These are phyloP conservation scores for Myrmecobius fasciatus DNA, from an alignment of 2,113 vertebrate genomes.

Conservation along the genomic window DNA sequence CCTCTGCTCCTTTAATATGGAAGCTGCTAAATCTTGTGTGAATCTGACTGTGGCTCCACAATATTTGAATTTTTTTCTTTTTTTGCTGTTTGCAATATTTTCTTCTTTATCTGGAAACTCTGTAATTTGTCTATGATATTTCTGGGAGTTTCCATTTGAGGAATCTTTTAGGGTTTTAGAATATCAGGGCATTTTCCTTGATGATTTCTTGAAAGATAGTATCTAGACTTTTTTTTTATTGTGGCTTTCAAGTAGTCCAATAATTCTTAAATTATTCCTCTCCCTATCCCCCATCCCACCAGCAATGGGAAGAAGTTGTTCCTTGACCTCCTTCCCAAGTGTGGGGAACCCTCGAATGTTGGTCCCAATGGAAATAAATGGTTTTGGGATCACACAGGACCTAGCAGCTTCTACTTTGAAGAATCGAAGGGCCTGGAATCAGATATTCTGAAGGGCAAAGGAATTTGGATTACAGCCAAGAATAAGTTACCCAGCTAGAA, in stretches of 20 bases:
- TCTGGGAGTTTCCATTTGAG: not conserved
- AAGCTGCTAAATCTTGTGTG: not conserved
- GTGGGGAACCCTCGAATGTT: no score
- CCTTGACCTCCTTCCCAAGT: no score
- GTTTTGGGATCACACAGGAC: no score
- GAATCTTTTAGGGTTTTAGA: not conserved
- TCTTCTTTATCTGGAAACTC: not conserved
- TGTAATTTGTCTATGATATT: not conserved
- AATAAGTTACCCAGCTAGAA: no score
- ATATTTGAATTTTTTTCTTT: not conserved
- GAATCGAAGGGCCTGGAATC: no score
- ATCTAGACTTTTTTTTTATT: no score
- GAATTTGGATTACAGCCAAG: no score
- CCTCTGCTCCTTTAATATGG: not conserved
- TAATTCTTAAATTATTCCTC: not conserved
- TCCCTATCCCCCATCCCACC: no score
- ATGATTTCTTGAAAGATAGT: not conserved
- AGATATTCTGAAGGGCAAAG: no score
- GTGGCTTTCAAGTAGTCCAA: not conserved
- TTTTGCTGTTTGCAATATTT: not conserved
- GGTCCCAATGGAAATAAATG: no score
- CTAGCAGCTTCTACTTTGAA: no score
- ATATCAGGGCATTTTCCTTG: not conserved
- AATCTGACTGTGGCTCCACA: not conserved
- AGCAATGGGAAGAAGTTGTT: no score